Evolutionary conservation across 2,888 invertebrate species (phyloP), one percentile per base, ranked within the genome.

Genomic region (Achlya flavicornis): DNA sequence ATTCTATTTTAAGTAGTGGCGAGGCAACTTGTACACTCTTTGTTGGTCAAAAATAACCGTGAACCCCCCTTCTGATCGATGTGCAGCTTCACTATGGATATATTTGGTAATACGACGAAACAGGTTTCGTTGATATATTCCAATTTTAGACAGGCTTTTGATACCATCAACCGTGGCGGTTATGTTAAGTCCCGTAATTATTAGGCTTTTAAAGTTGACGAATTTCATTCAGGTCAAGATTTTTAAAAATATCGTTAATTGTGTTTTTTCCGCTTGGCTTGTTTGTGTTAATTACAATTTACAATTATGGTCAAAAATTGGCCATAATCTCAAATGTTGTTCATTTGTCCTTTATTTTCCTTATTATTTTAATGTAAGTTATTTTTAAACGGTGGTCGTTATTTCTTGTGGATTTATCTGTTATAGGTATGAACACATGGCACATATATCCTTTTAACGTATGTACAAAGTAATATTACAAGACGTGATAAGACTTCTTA

Each of bases 1-100:
- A 69, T 65, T 78, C 79, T 91, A 91, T 89, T 85, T 79, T 81
- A 87, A 88, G 88, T 72, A 62, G 63, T 71, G 73, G 72, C 75
- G 75, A 71, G 70, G 74, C 80, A 84, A 86, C 85, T 88, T 83
- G 86, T 85, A 83, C 79, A 83, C 84, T 87, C 90, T 89, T 88
- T 88, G 89, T 89, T 84, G 79, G 73, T 79, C 76, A 74, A 76
- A 89, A 91, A 90, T 90, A 91, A 82, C 80, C 76, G 73, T 73
- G 75, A 76, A 83, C 80, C 81, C 76, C 65, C 85, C 74, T 74
- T 69, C 79, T 76, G 74, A 73, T 77, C 77, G 78, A 73, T 75
- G 74, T 62, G 67, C 71, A 75, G 71, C 72, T 80, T 76, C 72
- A 76, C 73, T 67, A 67, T 61, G 63, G 61, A 61, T 80, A 76